Evolutionary conservation across 2,888 invertebrate species (phyloP).

Genomic region (Stratiomys singularior): DNA sequence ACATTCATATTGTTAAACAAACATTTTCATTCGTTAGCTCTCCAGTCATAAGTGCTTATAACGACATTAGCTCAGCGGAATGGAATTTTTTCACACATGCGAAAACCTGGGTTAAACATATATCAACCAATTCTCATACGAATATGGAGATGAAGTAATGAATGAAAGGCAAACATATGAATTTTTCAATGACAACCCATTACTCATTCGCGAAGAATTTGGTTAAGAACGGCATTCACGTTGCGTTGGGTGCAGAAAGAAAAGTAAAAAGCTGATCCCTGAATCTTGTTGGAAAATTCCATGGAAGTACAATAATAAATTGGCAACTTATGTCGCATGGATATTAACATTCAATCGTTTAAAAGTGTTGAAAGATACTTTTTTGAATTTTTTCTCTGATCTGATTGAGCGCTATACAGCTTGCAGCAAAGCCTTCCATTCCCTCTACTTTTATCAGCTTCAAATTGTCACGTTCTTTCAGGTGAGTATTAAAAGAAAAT

Average conservation of each 20-base stretch:
- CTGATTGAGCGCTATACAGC: too few species aligned
- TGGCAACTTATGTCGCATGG: too few species aligned
- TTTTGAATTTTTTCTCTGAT: too few species aligned
- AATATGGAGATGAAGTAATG: not conserved
- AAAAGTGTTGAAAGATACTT: too few species aligned
- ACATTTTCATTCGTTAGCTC: not conserved
- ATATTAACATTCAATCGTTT: too few species aligned
- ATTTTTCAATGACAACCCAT: not conserved
- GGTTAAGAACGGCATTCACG: not conserved
- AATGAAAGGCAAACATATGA: not conserved
- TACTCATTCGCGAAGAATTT: conserved; percentile 9
- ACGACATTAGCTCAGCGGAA: conserved; percentile 31
- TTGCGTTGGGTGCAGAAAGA: too few species aligned
- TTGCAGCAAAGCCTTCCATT: too few species aligned
- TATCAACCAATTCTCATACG: not conserved
- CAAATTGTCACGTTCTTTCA: too few species aligned
- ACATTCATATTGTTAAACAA: conserved; percentile 2
- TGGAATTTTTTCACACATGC: conserved; percentile 21
- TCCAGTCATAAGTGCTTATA: conserved; percentile 10
- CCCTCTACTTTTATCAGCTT: too few species aligned
- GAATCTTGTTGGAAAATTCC: too few species aligned
- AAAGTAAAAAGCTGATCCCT: not conserved
- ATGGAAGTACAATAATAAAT: too few species aligned
- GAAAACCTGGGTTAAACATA: not conserved
- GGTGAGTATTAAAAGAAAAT: too few species aligned